Evolutionary conservation across 2,113 vertebrate genomes (phyloP).

Genomic region (Plotosus lineatus): DNA sequence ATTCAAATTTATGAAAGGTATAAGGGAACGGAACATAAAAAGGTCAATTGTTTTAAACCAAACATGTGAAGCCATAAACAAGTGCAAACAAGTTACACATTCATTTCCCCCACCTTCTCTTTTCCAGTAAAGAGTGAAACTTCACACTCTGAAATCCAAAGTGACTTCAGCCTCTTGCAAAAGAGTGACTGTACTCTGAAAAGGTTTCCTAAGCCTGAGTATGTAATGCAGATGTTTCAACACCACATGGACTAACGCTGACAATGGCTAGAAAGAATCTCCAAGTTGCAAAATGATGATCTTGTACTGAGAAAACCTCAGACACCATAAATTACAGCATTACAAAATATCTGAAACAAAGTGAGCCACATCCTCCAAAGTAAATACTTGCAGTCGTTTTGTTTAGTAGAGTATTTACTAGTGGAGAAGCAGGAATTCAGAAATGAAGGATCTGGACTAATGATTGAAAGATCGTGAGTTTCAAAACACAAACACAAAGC

Average conservation of each 20-base stretch:
- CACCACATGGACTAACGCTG: conserved; percentile 2
- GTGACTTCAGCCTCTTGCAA: conserved; percentile 18
- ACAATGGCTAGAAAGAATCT: conserved; percentile 9
- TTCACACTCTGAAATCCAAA: background rate
- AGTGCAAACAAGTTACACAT: background rate
- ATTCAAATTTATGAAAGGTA: background rate
- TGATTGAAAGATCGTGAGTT: background rate
- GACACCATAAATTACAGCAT: conserved; percentile 17
- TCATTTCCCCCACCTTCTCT: background rate
- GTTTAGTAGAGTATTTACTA: background rate
- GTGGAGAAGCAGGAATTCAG: background rate
- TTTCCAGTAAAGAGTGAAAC: conserved; percentile 33
- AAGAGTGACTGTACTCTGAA: conserved; percentile 14
- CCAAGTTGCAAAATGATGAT: conserved; percentile 13
- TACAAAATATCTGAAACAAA: conserved; percentile 8
- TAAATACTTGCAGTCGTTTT: background rate
- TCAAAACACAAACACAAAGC: background rate
- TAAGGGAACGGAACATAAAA: background rate
- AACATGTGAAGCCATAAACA: background rate
- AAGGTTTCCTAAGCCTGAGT: background rate
- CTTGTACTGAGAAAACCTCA: conserved; percentile 15
- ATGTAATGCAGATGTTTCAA: conserved; percentile 10
- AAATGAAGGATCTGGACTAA: background rate
- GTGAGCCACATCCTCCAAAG: background rate
- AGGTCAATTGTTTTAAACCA: background rate